Percentiles rank a stretch among this genome's conserved stretches.
Conservation (phyloP, 2,113 vertebrate genomes). For the Nyctibius bracteatus region DNA sequence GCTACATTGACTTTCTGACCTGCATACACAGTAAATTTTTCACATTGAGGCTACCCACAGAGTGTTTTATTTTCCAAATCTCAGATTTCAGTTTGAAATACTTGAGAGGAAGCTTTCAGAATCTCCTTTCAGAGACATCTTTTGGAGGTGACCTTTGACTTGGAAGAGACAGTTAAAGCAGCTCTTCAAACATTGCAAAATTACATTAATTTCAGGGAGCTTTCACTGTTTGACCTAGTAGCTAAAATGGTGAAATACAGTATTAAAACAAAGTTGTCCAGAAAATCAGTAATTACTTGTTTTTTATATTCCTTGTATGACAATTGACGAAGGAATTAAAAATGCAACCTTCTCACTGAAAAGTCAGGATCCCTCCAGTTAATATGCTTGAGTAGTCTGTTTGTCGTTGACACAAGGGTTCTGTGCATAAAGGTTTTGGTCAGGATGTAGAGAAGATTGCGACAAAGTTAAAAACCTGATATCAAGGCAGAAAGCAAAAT, state of each 20-base stretch:
- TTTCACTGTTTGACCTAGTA: background rate
- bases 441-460: background rate
- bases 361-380: background rate
- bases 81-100: slow-evolving; percentile 33
- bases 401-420: background rate
- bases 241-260: background rate
- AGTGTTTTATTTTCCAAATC: slow-evolving; percentile 4
- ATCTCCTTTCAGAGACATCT: background rate
- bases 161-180: slow-evolving; percentile 12
- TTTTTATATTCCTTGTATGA: background rate
- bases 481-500: background rate
- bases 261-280: background rate
- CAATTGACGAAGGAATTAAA: background rate
- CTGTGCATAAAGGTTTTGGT: background rate
- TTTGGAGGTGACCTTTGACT: slow-evolving; percentile 58
- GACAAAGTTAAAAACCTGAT: background rate
- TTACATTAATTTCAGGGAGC: background rate
- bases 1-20: slow-evolving; percentile 48
- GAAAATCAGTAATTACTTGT: background rate
- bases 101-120: slow-evolving; percentile 35
- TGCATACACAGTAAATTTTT: slow-evolving; percentile 27
- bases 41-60: background rate
- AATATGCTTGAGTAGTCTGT: background rate
- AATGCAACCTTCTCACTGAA: background rate
- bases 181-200: background rate